These are phyloP conservation scores for Zosterops lateralis DNA, from an alignment of 2,113 vertebrate species.

Conservation along the genomic window DNA sequence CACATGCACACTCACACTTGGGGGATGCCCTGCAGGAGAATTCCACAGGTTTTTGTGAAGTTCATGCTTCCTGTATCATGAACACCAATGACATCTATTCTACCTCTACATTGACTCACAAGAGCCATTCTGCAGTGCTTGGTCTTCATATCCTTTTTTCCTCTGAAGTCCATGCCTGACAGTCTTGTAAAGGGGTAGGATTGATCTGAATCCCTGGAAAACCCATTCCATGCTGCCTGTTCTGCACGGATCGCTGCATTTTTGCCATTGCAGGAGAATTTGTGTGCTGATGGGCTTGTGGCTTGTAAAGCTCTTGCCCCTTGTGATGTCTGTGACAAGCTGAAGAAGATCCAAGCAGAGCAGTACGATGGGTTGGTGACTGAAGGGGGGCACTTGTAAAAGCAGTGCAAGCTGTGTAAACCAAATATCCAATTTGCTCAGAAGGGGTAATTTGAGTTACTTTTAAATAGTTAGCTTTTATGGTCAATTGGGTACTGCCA, in stretches of 20 bases:
- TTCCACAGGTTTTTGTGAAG: neutral
- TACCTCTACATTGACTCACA: fast-evolving
- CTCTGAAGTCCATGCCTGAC: neutral
- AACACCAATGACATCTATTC: fast-evolving
- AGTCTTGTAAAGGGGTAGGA: neutral
- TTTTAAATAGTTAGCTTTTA: slow-evolving; percentile 75
- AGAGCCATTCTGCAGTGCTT: neutral
- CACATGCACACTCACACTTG: too few relatives aligned
- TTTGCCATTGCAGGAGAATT: neutral
- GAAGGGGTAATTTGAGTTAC: slow-evolving; percentile 65
- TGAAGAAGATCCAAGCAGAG: neutral
- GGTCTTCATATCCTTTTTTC: neutral
- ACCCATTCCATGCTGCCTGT: fast-evolving
- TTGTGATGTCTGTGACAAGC: neutral
- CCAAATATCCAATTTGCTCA: slow-evolving; percentile 58
- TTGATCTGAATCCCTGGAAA: neutral
- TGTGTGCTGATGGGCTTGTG: neutral
- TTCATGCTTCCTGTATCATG: neutral
- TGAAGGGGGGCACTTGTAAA: neutral
- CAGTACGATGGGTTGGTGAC: slow-evolving; percentile 1
- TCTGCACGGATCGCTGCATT: fast-evolving
- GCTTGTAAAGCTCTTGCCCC: neutral
- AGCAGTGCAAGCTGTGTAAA: slow-evolving; percentile 3
- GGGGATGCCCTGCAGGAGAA: neutral
- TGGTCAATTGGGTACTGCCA: slow-evolving; percentile 71